Percentiles rank a stretch among this genome's conserved stretches.
phyloP scores from a whole-genome alignment of 2,888 invertebrate species.

The Leptinotarsa juncta region DNA sequence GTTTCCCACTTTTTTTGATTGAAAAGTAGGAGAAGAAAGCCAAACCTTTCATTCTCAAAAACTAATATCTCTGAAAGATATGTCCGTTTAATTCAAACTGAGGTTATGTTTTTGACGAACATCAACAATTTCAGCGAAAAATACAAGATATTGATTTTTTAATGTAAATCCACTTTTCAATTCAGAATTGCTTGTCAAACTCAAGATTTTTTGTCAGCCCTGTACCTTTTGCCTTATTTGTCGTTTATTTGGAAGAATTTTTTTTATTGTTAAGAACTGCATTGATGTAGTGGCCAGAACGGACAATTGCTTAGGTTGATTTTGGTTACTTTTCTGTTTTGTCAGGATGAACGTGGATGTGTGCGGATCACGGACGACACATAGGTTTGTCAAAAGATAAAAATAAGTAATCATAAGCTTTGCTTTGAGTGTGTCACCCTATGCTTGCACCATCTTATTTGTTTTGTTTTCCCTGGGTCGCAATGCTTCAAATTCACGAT shows the following conservation, averaged over 20 bases:
- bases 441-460: constrained; percentile 53
- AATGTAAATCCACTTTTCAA: background rate
- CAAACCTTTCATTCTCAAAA: no score
- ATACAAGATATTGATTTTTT: background rate
- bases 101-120: no score
- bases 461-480: constrained; percentile 33
- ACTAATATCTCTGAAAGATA: no score
- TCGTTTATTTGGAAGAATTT: background rate
- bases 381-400: constrained; percentile 72
- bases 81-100: no score
- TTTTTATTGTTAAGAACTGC: background rate
- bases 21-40: no score
- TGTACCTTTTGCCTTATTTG: background rate
- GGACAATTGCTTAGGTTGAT: constrained; percentile 34
- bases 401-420: constrained; percentile 52
- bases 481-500: constrained; percentile 21
- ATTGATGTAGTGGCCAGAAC: constrained; percentile 4
- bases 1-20: no score
- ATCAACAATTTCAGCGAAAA: no score
- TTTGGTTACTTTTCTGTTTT: constrained; percentile 47
- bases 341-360: constrained; percentile 75
- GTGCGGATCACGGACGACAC: constrained; percentile 76
- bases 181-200: background rate
- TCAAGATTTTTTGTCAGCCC: background rate
- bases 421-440: constrained; percentile 61